Evolutionary conservation across 2,797 vertebrate genomes (phyloP).

Genomic region (Falco cherrug): DNA sequence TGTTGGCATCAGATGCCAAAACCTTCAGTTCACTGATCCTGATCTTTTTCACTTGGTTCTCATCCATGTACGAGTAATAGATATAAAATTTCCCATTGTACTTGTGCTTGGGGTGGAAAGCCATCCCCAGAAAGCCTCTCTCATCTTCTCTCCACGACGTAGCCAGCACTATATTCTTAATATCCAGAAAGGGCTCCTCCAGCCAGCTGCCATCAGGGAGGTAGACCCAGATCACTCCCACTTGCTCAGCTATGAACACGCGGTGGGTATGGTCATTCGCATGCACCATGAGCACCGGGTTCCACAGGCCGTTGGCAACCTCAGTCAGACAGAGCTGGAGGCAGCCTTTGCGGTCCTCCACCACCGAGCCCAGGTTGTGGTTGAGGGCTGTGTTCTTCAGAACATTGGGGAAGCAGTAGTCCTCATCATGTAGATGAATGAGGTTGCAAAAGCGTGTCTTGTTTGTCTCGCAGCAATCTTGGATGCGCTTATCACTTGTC

Average conservation of each 20-base stretch:
- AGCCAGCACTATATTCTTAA: slow-evolving; percentile 82
- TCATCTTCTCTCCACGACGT: slow-evolving; percentile 85
- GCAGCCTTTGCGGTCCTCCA: slow-evolving; percentile 78
- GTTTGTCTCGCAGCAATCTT: slow-evolving; percentile 64
- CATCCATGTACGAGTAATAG: slow-evolving; percentile 82
- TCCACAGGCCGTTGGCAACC: slow-evolving; percentile 84
- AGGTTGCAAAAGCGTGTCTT: slow-evolving; percentile 78
- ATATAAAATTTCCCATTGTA: slow-evolving; percentile 85
- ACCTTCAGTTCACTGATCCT: slow-evolving; percentile 86
- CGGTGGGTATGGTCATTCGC: slow-evolving; percentile 79
- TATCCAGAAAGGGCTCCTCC: slow-evolving; percentile 85
- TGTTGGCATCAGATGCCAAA: slow-evolving; percentile 80
- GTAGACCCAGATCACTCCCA: slow-evolving; percentile 87
- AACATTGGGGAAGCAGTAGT: slow-evolving; percentile 86
- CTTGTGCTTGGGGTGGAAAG: slow-evolving; percentile 83
- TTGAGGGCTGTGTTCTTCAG: slow-evolving; percentile 78
- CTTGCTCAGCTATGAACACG: slow-evolving; percentile 85
- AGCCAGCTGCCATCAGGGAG: slow-evolving; percentile 81
- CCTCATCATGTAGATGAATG: slow-evolving; percentile 79
- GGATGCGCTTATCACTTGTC: slow-evolving; percentile 69
- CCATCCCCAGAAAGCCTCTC: slow-evolving; percentile 87
- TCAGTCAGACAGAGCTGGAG: slow-evolving; percentile 86
- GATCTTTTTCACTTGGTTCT: slow-evolving; percentile 79
- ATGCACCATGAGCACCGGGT: slow-evolving; percentile 84
- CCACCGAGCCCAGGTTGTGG: slow-evolving; percentile 76